These are phyloP conservation scores for Drosophila persimilis DNA, from an alignment of 1,140 invertebrate genomes.

Conservation along the genomic window DNA sequence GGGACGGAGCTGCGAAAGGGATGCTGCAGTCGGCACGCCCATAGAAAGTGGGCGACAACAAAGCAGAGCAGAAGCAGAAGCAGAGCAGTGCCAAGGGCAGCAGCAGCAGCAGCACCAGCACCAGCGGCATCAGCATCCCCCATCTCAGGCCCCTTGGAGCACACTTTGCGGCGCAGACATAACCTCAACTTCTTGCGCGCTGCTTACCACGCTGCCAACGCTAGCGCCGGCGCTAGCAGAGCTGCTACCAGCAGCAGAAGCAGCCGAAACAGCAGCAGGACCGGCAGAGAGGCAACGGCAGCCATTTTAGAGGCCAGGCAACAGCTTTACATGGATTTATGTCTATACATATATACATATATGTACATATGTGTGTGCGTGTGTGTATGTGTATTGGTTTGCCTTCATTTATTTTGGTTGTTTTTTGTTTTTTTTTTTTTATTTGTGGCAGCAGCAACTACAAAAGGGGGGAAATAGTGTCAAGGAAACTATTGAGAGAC, in stretches of 20 bases:
- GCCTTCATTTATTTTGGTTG: slow-evolving; percentile 31
- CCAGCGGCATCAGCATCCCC: background rate
- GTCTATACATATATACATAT: slow-evolving; percentile 43
- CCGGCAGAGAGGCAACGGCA: slow-evolving; percentile 31
- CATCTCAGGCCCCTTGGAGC: slow-evolving; percentile 56
- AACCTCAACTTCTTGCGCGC: slow-evolving; percentile 80
- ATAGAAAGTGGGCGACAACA: slow-evolving; percentile 14
- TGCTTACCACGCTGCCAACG: slow-evolving; percentile 77
- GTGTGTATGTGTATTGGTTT: slow-evolving; percentile 18
- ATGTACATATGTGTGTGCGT: background rate
- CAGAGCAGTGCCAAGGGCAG: slow-evolving; percentile 49
- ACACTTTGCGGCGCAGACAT: slow-evolving; percentile 79
- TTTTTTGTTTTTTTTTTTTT: slow-evolving; percentile 37
- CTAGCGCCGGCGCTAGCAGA: slow-evolving; percentile 21
- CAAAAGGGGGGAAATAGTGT: slow-evolving; percentile 44
- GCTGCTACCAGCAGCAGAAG: slow-evolving; percentile 53
- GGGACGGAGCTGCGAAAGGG: slow-evolving; percentile 6
- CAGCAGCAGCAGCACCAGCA: slow-evolving; percentile 26
- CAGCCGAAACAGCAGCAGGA: slow-evolving; percentile 8
- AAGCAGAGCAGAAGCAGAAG: slow-evolving; percentile 34
- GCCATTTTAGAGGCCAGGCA: slow-evolving; percentile 79
- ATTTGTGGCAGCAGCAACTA: slow-evolving; percentile 10
- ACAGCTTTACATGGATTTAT: slow-evolving; percentile 76
- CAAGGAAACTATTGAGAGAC: slow-evolving; percentile 51
- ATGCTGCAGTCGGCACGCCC: slow-evolving; percentile 51